Evolutionary conservation across 2,888 invertebrate species (phyloP).

Genomic region (Sympetrum striolatum): DNA sequence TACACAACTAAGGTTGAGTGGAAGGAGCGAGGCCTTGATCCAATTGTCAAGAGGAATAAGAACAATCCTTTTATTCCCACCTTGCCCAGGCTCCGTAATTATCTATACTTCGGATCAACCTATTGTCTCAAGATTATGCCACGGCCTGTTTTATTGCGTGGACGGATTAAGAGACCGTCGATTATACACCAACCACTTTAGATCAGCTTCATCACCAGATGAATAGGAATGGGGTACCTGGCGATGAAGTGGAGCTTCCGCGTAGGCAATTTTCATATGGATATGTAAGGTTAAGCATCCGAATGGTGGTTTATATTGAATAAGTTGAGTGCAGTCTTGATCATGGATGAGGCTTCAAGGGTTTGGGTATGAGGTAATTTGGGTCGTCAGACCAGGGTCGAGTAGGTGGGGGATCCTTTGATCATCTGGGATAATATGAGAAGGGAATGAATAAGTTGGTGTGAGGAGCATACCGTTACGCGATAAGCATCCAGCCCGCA

Average conservation of each 20-base stretch:
- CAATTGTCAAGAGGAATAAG: not conserved
- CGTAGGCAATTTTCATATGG: not conserved
- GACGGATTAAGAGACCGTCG: not conserved
- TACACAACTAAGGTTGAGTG: not conserved
- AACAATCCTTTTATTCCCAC: not conserved
- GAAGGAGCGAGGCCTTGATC: not conserved
- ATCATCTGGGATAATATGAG: not conserved
- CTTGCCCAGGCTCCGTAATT: not conserved
- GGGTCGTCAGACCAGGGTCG: not conserved
- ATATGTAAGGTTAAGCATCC: not conserved
- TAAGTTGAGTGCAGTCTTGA: not conserved
- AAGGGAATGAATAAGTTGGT: not conserved
- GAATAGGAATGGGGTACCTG: not conserved
- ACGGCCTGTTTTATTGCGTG: not conserved
- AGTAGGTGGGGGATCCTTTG: not conserved
- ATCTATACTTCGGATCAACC: not conserved
- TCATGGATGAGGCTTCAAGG: not conserved
- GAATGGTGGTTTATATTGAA: not conserved
- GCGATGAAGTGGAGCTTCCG: not conserved
- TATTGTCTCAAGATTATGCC: not conserved
- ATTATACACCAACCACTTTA: not conserved
- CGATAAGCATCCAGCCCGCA: not conserved
- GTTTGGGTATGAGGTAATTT: not conserved
- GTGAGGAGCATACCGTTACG: not conserved
- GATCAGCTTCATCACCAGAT: not conserved